Conservation (phyloP, 2,888 invertebrate genomes). For the Eupithecia subfuscata region DNA sequence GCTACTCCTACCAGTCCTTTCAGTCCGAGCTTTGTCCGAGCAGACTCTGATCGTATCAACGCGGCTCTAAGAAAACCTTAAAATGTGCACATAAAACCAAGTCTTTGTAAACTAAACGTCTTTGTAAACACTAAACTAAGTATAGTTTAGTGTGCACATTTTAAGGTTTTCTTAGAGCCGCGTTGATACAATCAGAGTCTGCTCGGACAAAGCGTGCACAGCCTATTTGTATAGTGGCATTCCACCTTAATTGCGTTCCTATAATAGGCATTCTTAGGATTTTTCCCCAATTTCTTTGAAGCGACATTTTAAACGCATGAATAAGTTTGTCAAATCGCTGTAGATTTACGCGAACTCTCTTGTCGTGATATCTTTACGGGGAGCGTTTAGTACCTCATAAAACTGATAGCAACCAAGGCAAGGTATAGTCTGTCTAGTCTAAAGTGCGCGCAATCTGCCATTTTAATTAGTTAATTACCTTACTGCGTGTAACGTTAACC, state of each 20-base stretch:
- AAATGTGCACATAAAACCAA: too few relatives aligned
- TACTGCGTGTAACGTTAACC: neutral
- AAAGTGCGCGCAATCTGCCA: neutral
- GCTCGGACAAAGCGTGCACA: neutral
- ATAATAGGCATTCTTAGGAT: slow-evolving; percentile 20
- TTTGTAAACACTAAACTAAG: too few relatives aligned
- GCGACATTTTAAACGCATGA: slow-evolving; percentile 7
- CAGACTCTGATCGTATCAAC: too few relatives aligned
- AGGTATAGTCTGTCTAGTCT: neutral
- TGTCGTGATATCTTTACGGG: neutral
- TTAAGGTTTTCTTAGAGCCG: too few relatives aligned
- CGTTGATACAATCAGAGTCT: too few relatives aligned
- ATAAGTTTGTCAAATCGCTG: neutral
- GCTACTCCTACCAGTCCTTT: too few relatives aligned
- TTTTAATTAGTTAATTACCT: too few relatives aligned
- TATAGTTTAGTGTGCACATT: too few relatives aligned
- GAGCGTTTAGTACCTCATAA: neutral
- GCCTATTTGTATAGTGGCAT: neutral
- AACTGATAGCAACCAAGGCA: neutral
- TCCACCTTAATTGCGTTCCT: slow-evolving; percentile 30
- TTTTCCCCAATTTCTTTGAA: slow-evolving; percentile 2
- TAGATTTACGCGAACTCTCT: neutral
- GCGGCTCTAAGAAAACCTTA: too few relatives aligned
- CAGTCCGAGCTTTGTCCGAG: too few relatives aligned
- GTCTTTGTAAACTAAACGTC: too few relatives aligned